phyloP scores from a whole-genome alignment of 2,797 vertebrate genomes.

The Eremophila alpestris region DNA sequence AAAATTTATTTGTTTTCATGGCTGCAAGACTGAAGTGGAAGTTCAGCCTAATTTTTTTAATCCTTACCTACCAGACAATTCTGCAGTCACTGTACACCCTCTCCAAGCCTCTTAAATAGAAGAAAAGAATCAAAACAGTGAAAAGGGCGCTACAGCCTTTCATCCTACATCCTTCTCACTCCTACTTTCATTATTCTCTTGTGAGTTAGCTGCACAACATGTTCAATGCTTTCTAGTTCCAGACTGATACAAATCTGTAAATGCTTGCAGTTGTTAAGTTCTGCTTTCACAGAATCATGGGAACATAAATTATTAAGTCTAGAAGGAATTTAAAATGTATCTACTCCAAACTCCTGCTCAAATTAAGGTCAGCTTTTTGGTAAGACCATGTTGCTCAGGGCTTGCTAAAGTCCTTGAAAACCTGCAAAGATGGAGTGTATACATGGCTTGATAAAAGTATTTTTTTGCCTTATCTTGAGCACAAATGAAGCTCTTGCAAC shows the following conservation, averaged over 20 bases:
- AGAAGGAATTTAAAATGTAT: background rate
- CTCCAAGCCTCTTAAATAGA: background rate
- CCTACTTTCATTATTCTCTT: background rate
- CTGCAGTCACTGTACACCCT: background rate
- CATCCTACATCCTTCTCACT: background rate
- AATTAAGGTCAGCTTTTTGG: background rate
- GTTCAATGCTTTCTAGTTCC: background rate
- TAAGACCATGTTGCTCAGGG: rapidly evolving
- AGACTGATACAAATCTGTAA: background rate
- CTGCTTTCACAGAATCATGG: background rate
- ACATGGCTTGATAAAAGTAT: background rate
- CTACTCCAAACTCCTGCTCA: background rate
- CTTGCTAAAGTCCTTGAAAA: background rate
- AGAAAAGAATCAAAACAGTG: background rate
- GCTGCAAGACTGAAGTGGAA: background rate
- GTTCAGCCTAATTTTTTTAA: background rate
- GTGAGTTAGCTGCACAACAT: background rate
- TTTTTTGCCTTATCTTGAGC: background rate
- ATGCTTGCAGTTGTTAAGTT: background rate
- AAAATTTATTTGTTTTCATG: background rate
- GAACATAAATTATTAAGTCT: background rate
- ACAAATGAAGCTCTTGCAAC: background rate
- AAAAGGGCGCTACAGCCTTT: background rate
- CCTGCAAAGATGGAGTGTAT: background rate
- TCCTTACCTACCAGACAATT: background rate